Evolutionary conservation across 1,140 invertebrate species (phyloP), one percentile per base, ranked within the genome.

Genomic region (Phenacoccus solenopsis): DNA sequence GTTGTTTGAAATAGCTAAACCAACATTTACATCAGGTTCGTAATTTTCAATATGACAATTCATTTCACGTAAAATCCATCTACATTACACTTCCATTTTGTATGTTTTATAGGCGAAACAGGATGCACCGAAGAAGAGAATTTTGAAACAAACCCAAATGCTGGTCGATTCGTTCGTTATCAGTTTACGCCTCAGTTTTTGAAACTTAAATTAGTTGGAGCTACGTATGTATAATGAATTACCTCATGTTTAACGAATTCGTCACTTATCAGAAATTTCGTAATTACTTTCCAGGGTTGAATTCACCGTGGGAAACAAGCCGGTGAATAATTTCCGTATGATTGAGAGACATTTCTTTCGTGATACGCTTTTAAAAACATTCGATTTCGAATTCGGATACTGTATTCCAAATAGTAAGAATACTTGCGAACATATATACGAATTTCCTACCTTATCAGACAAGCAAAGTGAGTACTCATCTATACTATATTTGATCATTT

Each of bases 321-420:
- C 94, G 38, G 91, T 98, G 0, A 94, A 92, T 74, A 94, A 95
- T 78, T 98, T 99, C 78, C 84, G 96, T 61, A 99, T 99, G 96
- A 98, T 99, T 74, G 96, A 99, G 78, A 87, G 93, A 28, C 96
- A 72, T 79, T 98, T 93, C 81, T 99, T 98, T 79, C 84, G 91
- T 64, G 93, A 98, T 75, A 89, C 87, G 70, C 79, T 98, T 59
- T 82, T 99, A 12, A 99, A 99, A 81, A 96, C 92, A n/a, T 99
- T 98, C 82, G 96, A 99, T 79, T 99, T 99, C 85, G 94, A 98
- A 79, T 99, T 99, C 85, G 96, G 96, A 59, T 99, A 98, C 80
- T 98, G 96, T 77, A 98, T 99, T 81, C 96, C 96, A 28, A 93
- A 95, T 78, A 98, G 94, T 72, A 88, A 89, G 76, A 99, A 98